phyloP scores from a whole-genome alignment of 92 coral and sea anemone species.

The Bergia puertoricense region DNA sequence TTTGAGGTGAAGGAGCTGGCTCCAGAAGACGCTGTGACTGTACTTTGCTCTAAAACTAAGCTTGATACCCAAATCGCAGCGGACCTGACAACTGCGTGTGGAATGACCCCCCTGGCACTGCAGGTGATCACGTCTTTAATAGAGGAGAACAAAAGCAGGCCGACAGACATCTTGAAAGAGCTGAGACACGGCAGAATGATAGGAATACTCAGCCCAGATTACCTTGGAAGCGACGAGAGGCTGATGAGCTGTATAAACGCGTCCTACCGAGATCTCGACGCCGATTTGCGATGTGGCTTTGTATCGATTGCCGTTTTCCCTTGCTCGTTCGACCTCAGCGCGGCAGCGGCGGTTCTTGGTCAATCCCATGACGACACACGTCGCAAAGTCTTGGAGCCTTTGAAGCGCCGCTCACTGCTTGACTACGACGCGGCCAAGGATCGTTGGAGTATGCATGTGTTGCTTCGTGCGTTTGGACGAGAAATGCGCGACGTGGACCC shows the following conservation, averaged over 20 bases:
- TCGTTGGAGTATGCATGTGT: conserved; percentile 41
- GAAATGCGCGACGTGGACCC: conserved; percentile 43
- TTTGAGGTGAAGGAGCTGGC: conserved; percentile 31
- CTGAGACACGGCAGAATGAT: conserved; percentile 41
- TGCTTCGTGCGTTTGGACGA: conserved; percentile 37
- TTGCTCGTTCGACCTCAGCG: conserved; percentile 32
- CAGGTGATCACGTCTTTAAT: conserved; percentile 40
- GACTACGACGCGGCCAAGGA: conserved; percentile 38
- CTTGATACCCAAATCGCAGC: conserved; percentile 3
- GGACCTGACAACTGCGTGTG: conserved; percentile 32
- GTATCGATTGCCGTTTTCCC: conserved; percentile 44
- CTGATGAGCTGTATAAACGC: conserved; percentile 41
- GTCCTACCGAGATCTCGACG: conserved; percentile 38
- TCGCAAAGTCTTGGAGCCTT: conserved; percentile 2
- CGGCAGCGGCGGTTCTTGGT: conserved; percentile 49
- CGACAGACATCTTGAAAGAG: conserved; percentile 28
- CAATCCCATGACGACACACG: conserved; percentile 35
- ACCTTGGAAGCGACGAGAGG: conserved; percentile 45
- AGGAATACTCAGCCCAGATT: conserved; percentile 42
- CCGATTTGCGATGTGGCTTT: conserved; percentile 26
- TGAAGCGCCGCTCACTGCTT: conserved; percentile 35
- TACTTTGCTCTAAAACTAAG: conserved; percentile 23
- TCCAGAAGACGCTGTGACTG: conserved; percentile 9
- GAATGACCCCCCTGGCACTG: conserved; percentile 41
- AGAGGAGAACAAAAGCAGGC: conserved; percentile 11